Conservation (phyloP, 92 coral and sea anemone species). For the Epizoanthus fatuus region DNA sequence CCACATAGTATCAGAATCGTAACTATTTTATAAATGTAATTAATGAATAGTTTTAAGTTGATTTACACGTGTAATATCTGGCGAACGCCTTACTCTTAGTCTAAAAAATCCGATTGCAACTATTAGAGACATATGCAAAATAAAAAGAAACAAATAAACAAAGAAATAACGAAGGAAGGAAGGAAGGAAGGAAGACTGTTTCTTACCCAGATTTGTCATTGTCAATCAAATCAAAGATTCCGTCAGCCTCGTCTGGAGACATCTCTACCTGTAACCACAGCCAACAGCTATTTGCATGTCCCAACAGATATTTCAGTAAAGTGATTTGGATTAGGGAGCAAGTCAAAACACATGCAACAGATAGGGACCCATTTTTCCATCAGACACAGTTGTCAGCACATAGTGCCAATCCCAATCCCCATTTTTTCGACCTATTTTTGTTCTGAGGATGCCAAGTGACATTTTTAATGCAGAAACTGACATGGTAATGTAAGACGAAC, state of each 20-base stretch:
- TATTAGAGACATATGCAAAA: no score
- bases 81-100: no score
- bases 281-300: no score
- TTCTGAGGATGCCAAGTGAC: no score
- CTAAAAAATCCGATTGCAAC: no score
- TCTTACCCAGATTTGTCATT: slow-evolving; percentile 92
- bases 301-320: neutral
- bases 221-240: slow-evolving; percentile 95
- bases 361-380: neutral
- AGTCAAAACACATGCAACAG: neutral
- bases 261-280: slow-evolving; percentile 75
- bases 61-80: no score
- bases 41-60: no score
- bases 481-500: no score
- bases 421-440: neutral
- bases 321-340: neutral
- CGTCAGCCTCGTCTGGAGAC: slow-evolving; percentile 87
- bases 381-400: neutral
- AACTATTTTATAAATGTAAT: no score
- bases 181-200: neutral
- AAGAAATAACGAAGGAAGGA: neutral
- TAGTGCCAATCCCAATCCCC: neutral
- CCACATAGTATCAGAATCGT: no score
- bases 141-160: no score
- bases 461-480: no score